Base-by-base conservation (phyloP, 2,888 invertebrate species). In the Encarsia formosa region DNA sequence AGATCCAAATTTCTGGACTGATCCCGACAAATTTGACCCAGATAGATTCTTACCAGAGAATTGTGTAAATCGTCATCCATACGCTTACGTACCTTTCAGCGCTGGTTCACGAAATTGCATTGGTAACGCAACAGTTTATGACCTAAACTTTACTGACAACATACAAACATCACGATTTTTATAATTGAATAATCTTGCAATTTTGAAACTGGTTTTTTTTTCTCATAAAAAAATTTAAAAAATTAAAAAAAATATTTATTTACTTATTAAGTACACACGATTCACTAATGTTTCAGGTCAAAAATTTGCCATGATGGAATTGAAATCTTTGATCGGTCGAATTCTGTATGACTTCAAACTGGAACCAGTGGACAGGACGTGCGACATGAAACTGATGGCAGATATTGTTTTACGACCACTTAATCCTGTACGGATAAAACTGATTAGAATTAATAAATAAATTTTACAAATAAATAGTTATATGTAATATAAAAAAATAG, bases 281-380 rank as follows among this genome's bases (percentile, higher is more conserved):
- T n/a, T n/a, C n/a, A n/a, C n/a, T n/a, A n/a, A n/a, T 26, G 26
- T 42, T 49, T 6, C 22, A 55, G 49, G 53, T 20, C 53, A 53
- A 19, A 56, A 56, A 29, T 50, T 56, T 5, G 56, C 53, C 11
- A 20, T 50, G 9, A 40, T 56, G 41, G 44, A 56, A 26, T 9
- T 61, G 31, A 61, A 61, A 37, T 38, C 53, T 8, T 35, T 57
- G 1, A 31, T 56, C 15, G 56, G 46, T 24, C 35, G 52, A n/a
- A 35, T 60, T 26, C 40, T 61, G n/a, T 49, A 57, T 22, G 45
- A 60, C 43, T 61, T 59, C 19, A 24, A 48, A 3, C 37, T 61
- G n/a, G 50, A 58, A 32, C 52, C 61, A 29, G 50, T 63, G 15
- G 61, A 61, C 23, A 23, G 37, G 2, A 39, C 47, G 1, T 15